These are phyloP conservation scores for Meloe dianella DNA, from an alignment of 2,888 invertebrate species.

Conservation along the genomic window DNA sequence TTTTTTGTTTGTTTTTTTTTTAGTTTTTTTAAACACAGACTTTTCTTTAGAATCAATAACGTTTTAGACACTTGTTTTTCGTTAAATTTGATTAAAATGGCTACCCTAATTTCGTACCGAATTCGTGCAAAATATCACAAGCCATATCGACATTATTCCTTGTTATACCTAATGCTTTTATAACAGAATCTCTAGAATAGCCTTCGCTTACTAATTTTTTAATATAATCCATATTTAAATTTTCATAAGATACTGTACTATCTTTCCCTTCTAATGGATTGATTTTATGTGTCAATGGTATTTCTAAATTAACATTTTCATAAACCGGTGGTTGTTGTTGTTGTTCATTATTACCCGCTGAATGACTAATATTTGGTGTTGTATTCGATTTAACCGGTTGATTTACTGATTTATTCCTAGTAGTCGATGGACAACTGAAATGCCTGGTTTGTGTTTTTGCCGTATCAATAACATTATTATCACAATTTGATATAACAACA, in stretches of 20 bases:
- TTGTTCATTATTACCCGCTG: slow-evolving; percentile 30
- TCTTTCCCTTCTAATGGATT: slow-evolving; percentile 54
- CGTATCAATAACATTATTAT: slow-evolving; percentile 47
- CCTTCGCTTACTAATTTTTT: slow-evolving; percentile 87
- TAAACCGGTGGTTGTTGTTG: slow-evolving; percentile 28
- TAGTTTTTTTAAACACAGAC: neutral
- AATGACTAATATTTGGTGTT: slow-evolving; percentile 64
- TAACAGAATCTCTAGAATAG: slow-evolving; percentile 88
- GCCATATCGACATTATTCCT: slow-evolving; percentile 96
- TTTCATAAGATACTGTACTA: slow-evolving; percentile 73
- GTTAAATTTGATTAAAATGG: slow-evolving; percentile 12
- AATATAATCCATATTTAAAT: slow-evolving; percentile 90
- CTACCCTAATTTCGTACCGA: slow-evolving; percentile 51
- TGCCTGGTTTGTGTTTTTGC: slow-evolving; percentile 50
- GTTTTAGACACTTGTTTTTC: neutral
- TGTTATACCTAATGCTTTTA: slow-evolving; percentile 89
- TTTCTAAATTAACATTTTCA: slow-evolving; percentile 51
- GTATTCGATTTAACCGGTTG: slow-evolving; percentile 65
- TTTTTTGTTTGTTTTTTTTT: no score
- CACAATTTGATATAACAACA: slow-evolving; percentile 70
- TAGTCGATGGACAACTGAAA: slow-evolving; percentile 51
- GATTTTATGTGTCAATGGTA: slow-evolving; percentile 48
- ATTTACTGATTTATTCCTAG: slow-evolving; percentile 35
- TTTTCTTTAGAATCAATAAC: neutral
- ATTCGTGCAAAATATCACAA: slow-evolving; percentile 68